Percentiles rank a stretch among this genome's conserved stretches.
Conservation (phyloP, 2,888 invertebrate species). For the Heliconius ethilla region DNA sequence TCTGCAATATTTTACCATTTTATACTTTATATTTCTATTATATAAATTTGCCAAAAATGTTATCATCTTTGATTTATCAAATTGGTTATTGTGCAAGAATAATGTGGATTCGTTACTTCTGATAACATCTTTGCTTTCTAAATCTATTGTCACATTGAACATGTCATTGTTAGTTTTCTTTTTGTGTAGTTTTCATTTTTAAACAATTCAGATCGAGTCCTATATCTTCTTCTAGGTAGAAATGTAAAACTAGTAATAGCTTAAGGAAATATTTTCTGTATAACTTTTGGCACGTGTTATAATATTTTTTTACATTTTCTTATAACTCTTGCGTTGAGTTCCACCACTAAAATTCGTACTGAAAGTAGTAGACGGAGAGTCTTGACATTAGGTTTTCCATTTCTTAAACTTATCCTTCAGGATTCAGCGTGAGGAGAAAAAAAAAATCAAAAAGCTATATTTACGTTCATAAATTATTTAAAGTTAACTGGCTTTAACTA, state of each 20-base stretch:
- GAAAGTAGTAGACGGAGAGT: not conserved
- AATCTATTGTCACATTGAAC: conserved; percentile 28
- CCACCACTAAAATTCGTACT: not conserved
- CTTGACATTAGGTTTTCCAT: not conserved
- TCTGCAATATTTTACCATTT: conserved; percentile 66
- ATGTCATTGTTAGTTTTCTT: conserved; percentile 18
- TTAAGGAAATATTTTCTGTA: not conserved
- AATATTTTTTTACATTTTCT: not conserved
- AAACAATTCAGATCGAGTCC: not conserved
- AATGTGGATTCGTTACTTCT: conserved; percentile 52
- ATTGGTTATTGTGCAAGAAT: conserved; percentile 52
- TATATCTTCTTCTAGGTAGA: not conserved
- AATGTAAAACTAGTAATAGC: not conserved
- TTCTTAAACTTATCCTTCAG: not conserved
- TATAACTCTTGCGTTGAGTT: no score
- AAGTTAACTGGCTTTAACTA: no score
- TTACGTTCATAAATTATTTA: no score
- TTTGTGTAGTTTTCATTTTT: conserved; percentile 3
- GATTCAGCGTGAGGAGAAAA: not conserved
- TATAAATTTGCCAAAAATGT: conserved; percentile 68
- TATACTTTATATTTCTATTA: conserved; percentile 76
- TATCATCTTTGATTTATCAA: conserved; percentile 53
- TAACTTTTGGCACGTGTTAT: not conserved
- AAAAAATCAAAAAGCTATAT: not conserved
- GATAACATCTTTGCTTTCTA: conserved; percentile 46